Percentiles rank a stretch among this genome's conserved stretches.
Conservation (phyloP, 2,888 invertebrate species). For the Acanthosoma haemorrhoidale region DNA sequence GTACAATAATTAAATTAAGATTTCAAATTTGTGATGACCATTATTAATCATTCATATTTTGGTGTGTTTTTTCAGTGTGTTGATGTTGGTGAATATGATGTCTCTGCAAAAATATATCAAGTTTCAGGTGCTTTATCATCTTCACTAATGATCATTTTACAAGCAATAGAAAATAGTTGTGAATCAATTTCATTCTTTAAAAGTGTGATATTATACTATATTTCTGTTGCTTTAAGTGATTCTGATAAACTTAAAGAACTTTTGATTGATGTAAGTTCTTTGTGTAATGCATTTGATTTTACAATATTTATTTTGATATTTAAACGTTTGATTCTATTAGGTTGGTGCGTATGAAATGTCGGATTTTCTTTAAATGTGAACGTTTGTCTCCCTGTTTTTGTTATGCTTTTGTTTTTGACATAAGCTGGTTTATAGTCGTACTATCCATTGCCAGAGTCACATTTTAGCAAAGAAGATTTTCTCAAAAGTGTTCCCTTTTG, state of each 20-base stretch:
- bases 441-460: no score
- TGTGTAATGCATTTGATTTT: no score
- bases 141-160: conserved; percentile 27
- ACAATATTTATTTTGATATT: no score
- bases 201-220: conserved; percentile 23
- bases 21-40: background rate
- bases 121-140: conserved; percentile 40
- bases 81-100: conserved; percentile 49
- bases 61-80: conserved; percentile 45
- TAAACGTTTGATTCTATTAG: no score
- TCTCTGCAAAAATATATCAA: conserved; percentile 49
- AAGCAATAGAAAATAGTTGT: background rate
- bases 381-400: no score
- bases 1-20: no score
- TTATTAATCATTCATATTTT: conserved; percentile 2
- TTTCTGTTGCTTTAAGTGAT: conserved; percentile 16
- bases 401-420: no score
- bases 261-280: conserved; percentile 16
- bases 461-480: no score
- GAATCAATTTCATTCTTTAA: conserved; percentile 15
- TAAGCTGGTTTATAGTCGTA: no score
- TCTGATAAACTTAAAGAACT: conserved; percentile 9
- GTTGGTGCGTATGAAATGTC: no score
- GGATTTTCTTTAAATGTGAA: no score
- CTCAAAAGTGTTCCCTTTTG: no score